phyloP scores from a whole-genome alignment of 2,797 vertebrate genomes.

The Diglossa cyanea region DNA sequence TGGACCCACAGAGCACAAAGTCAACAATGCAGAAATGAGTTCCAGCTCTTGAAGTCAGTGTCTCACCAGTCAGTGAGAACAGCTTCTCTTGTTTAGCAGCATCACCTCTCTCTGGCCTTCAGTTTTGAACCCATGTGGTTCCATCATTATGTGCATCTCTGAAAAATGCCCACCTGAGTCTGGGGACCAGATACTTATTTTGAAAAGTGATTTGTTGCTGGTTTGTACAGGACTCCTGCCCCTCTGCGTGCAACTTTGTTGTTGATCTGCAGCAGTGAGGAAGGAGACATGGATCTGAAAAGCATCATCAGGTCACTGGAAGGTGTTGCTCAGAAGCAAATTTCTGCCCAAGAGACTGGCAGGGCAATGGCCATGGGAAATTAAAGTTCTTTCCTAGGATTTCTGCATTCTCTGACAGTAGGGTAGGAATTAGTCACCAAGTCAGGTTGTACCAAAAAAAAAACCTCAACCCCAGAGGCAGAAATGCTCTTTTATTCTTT shows the following conservation, averaged over 20 bases:
- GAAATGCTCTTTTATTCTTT: not conserved
- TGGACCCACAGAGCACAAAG: not conserved
- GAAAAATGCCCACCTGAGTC: not conserved
- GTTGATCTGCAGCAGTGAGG: not conserved
- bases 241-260: not conserved
- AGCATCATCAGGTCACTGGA: not conserved
- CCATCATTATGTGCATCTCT: not conserved
- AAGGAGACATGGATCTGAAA: not conserved
- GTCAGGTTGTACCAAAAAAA: not conserved
- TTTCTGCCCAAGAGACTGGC: not conserved
- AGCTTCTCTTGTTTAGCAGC: not conserved
- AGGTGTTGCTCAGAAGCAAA: not conserved
- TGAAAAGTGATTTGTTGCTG: not conserved
- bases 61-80: not conserved
- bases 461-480: not conserved
- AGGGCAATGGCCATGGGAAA: not conserved
- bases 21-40: not conserved
- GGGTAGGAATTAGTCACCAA: not conserved
- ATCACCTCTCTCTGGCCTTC: not conserved
- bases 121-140: not conserved
- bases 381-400: not conserved
- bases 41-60: not conserved
- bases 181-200: not conserved
- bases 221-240: not conserved
- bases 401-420: not conserved